Evolutionary conservation across 1,140 invertebrate genomes (phyloP), one percentile per base, ranked within the genome.

Genomic region (Trachelipus rathkii): DNA sequence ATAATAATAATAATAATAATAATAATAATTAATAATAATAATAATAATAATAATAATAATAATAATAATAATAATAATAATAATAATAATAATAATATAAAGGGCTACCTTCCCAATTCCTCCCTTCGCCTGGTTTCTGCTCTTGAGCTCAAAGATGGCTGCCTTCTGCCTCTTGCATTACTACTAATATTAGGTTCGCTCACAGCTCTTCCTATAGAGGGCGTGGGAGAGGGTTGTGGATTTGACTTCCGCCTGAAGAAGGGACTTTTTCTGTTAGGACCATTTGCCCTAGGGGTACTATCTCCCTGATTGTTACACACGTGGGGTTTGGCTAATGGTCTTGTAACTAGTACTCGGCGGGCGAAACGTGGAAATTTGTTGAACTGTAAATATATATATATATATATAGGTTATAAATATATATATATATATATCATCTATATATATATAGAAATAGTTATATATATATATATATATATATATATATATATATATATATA

Each of bases 291-390:
- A 21, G 23, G 23, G 53, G 71, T 44, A 9, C 67, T 66, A 15
- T 70, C 74, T 5, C 67, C 70, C 5, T 69, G 53, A 44, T 44
- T 45, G 13, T 43, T 24, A 23, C 77, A 78, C 4, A 67, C 44
- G 74, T 78, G 77, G 2, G 77, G 74, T 66, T 75, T 78, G 1
- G 77, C 71, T 9, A 60, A 43, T 0, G 77, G 74, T n/a, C 77
- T 60, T 9, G 77, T 74, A 10, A 45, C 44, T 21, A 78, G 10
- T 0, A 73, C n/a, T 19, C 85, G 90, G 85, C 89, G 91, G 44
- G 90, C 89, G 44, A 95, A 88, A 83, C 89, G 91, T 0, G 95
- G 95, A 83, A 93, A 90, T 84, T 92, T 93, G 83, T 93, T 91
- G 85, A 94, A 96, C 82, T 93, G 90, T 21, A n/a, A 11, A 33